These are phyloP conservation scores for Euproctis similis DNA, from an alignment of 2,888 invertebrate genomes.

Conservation along the genomic window DNA sequence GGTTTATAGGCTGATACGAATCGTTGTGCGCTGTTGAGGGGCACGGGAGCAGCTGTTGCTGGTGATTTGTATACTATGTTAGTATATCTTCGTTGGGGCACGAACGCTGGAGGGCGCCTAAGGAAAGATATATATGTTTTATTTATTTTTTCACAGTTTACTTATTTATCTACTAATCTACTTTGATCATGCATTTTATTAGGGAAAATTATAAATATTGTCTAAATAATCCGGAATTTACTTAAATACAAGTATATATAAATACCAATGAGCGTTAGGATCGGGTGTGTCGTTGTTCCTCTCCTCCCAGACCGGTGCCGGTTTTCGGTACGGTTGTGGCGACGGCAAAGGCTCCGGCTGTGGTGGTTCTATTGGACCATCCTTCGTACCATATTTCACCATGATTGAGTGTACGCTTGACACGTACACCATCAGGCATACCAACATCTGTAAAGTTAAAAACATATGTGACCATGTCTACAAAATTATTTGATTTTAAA, in stretches of 20 bases:
- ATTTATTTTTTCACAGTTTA: too few species aligned
- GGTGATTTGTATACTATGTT: conserved; percentile 44
- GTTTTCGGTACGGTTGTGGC: conserved; percentile 70
- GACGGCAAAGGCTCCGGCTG: conserved; percentile 64
- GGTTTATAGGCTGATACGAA: conserved; percentile 62
- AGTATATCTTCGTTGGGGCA: conserved; percentile 60
- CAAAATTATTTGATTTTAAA: too few species aligned
- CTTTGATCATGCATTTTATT: too few species aligned
- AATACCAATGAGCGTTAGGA: conserved; percentile 77
- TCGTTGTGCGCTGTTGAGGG: conserved; percentile 52
- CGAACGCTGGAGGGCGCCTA: conserved; percentile 62
- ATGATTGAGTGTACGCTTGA: conserved; percentile 72
- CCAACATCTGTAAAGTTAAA: conserved; percentile 51
- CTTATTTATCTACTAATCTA: too few species aligned
- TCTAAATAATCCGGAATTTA: too few species aligned
- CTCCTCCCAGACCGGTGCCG: conserved; percentile 79
- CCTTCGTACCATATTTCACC: conserved; percentile 78
- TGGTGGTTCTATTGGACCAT: conserved; percentile 77
- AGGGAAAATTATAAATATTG: too few species aligned
- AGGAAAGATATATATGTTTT: too few species aligned
- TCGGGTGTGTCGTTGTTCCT: conserved; percentile 74
- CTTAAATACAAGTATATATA: neutral
- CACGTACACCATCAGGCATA: conserved; percentile 63
- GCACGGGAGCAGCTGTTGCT: conserved; percentile 26
- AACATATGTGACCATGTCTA: too few species aligned